Percentiles rank a stretch among this genome's conserved stretches.
Conservation (phyloP, 2,797 vertebrate genomes). For the Nyctalus aviator region DNA sequence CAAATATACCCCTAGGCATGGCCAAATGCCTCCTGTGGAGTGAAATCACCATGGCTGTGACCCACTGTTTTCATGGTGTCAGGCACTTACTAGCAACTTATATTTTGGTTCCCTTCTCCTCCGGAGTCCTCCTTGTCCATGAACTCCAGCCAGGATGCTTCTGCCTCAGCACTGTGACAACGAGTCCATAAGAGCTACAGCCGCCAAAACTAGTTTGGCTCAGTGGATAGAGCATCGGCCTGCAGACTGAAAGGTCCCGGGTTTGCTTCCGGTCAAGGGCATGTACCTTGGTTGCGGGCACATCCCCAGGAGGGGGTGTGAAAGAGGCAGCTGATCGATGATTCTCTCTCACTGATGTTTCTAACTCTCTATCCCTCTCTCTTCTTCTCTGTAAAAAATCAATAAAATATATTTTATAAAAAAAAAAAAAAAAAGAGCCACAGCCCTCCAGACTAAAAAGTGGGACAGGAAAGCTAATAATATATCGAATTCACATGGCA, state of each 20-base stretch:
- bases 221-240: no score
- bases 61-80: neutral
- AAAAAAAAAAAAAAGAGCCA: no score
- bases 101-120: neutral
- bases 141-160: neutral
- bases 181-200: neutral
- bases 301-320: no score
- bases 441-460: neutral
- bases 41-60: neutral
- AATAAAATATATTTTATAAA: no score
- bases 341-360: no score
- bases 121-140: neutral
- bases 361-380: no score
- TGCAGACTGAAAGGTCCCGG: no score
- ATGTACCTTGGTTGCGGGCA: no score
- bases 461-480: constrained; percentile 25
- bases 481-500: neutral
- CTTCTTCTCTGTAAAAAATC: no score
- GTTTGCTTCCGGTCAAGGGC: no score
- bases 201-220: no score
- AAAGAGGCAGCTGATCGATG: no score
- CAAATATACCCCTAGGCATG: neutral
- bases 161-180: neutral
- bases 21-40: neutral
- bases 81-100: neutral